These are phyloP conservation scores for Paratrypauchen microcephalus DNA, from an alignment of 2,797 vertebrate genomes.

Conservation along the genomic window DNA sequence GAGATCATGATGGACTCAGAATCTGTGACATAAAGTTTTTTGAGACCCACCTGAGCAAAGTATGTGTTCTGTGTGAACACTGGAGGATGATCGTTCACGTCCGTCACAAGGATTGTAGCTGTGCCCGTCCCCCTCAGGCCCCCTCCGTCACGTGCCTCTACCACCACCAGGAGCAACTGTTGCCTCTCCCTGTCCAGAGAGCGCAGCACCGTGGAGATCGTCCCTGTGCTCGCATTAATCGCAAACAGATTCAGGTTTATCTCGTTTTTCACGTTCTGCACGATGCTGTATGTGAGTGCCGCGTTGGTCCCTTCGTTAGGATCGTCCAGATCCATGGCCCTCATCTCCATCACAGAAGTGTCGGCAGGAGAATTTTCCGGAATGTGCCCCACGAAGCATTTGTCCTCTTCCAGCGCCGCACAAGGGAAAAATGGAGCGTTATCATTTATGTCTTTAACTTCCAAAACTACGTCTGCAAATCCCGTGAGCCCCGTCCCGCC, in stretches of 20 bases:
- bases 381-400: constrained; percentile 81
- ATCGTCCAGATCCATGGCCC: constrained; percentile 85
- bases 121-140: constrained; percentile 87
- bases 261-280: constrained; percentile 85
- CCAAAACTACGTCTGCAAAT: constrained; percentile 87
- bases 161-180: constrained; percentile 82
- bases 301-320: constrained; percentile 82
- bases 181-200: constrained; percentile 84
- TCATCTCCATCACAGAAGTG: constrained; percentile 87
- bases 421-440: constrained; percentile 86
- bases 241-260: constrained; percentile 89
- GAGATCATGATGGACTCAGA: too few relatives aligned
- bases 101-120: constrained; percentile 84
- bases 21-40: too few relatives aligned
- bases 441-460: constrained; percentile 86
- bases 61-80: constrained; percentile 85
- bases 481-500: constrained; percentile 85
- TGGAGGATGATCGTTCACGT: constrained; percentile 88
- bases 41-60: constrained; percentile 58
- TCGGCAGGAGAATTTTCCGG: constrained; percentile 86
- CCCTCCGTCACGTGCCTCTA: constrained; percentile 87
- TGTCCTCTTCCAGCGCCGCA: constrained; percentile 57
- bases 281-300: constrained; percentile 84
- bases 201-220: constrained; percentile 82
- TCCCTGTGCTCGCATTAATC: constrained; percentile 82